These are phyloP conservation scores for Magallana nippona DNA, from an alignment of 2,888 invertebrate genomes.

Conservation along the genomic window DNA sequence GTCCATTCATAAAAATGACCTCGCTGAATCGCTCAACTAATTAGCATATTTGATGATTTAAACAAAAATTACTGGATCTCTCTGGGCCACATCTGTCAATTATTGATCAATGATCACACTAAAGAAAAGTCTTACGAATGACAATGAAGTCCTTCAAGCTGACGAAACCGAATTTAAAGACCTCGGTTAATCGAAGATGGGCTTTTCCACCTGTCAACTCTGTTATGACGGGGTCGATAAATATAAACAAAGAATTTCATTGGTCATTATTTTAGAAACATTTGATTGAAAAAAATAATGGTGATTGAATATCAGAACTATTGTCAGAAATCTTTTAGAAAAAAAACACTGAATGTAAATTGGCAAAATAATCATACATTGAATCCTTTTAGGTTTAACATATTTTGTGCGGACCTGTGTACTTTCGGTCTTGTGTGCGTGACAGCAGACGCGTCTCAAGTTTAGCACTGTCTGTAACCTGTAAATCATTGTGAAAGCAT, in stretches of 20 bases:
- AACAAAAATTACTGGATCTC: neutral
- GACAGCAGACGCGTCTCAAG: conserved; percentile 3
- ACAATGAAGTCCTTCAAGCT: conserved; percentile 2
- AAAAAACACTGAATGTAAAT: neutral
- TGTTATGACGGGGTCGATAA: conserved; percentile 30
- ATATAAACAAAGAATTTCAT: conserved; percentile 21
- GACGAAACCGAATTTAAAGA: neutral
- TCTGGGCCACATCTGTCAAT: neutral
- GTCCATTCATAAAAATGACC: conserved; percentile 5
- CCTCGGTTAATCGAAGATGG: neutral
- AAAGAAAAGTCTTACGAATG: neutral
- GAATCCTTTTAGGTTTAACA: neutral
- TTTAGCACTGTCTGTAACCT: too few species aligned
- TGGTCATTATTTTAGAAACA: conserved; percentile 7
- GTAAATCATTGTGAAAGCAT: too few species aligned
- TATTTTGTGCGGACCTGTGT: neutral
- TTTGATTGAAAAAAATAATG: neutral
- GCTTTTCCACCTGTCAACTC: conserved; percentile 1
- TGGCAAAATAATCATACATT: neutral
- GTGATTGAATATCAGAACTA: too few species aligned
- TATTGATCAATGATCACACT: neutral
- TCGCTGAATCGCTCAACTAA: neutral
- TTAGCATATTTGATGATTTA: conserved; percentile 18
- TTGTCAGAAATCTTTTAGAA: too few species aligned
- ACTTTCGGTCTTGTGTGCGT: neutral